These are phyloP conservation scores for Osmoderma eremita DNA, from an alignment of 2,888 invertebrate genomes.

Conservation along the genomic window DNA sequence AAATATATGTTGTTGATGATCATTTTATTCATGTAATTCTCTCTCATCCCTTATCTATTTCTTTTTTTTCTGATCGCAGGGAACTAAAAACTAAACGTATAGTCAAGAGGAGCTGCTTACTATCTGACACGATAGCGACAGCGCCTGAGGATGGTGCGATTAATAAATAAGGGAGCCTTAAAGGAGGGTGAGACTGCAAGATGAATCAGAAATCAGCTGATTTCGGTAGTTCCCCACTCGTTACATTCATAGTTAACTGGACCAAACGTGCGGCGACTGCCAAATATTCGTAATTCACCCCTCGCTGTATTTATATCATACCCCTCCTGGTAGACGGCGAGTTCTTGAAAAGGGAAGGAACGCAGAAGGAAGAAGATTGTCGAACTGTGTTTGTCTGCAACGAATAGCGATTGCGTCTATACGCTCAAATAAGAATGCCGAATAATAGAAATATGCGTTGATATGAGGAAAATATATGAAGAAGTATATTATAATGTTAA, in stretches of 20 bases:
- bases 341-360: constrained; percentile 39
- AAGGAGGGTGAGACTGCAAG: constrained; percentile 43
- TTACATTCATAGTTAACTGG: constrained; percentile 57
- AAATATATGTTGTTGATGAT: too few relatives aligned
- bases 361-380: constrained; percentile 13
- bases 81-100: too few relatives aligned
- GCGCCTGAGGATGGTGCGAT: constrained; percentile 37
- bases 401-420: too few relatives aligned
- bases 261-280: constrained; percentile 61
- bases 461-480: too few relatives aligned
- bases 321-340: constrained; percentile 15
- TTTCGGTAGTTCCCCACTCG: constrained; percentile 51
- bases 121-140: background rate
- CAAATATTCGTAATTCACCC: constrained; percentile 53
- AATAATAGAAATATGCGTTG: too few relatives aligned
- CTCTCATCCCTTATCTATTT: too few relatives aligned
- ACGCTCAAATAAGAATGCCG: too few relatives aligned
- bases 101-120: too few relatives aligned
- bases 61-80: too few relatives aligned
- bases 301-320: constrained; percentile 31
- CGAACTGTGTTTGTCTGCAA: background rate
- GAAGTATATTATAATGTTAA: too few relatives aligned
- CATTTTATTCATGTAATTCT: too few relatives aligned
- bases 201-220: constrained; percentile 60
- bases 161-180: constrained; percentile 48